Percentiles rank a stretch among this genome's conserved stretches.
phyloP scores from a whole-genome alignment of 2,888 invertebrate species.

The Heteromurus nitidus region DNA sequence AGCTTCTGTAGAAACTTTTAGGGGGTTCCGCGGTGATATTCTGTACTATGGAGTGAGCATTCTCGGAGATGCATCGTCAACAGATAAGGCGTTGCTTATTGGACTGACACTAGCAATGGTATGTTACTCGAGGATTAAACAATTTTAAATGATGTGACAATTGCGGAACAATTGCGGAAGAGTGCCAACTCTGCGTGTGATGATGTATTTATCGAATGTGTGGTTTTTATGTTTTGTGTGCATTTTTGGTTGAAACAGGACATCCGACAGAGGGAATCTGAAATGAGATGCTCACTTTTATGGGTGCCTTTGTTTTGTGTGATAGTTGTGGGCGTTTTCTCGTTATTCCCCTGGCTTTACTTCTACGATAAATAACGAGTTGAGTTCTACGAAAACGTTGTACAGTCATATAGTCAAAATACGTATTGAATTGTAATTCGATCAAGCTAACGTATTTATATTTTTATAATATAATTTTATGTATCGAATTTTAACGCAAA shows the following conservation, averaged over 20 bases:
- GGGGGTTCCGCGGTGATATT: conserved; percentile 64
- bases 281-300: conserved; percentile 60
- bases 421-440: too few species aligned
- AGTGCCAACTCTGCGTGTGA: neutral
- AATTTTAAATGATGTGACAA: too few species aligned
- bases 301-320: conserved; percentile 57
- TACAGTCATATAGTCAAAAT: too few species aligned
- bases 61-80: conserved; percentile 49
- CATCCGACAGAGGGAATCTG: conserved; percentile 61
- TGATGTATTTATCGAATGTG: neutral
- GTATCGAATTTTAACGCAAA: too few species aligned
- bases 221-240: neutral
- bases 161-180: too few species aligned
- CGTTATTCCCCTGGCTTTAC: conserved; percentile 58
- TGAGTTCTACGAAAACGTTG: too few species aligned
- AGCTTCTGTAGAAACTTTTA: conserved; percentile 49
- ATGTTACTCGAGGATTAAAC: too few species aligned
- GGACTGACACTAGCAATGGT: conserved; percentile 64
- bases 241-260: conserved; percentile 47
- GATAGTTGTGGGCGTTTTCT: conserved; percentile 53
- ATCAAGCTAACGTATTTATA: too few species aligned
- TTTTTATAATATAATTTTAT: too few species aligned
- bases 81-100: conserved; percentile 62
- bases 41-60: conserved; percentile 62
- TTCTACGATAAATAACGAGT: conserved; percentile 24